Percentiles rank a stretch among this genome's conserved stretches.
These are phyloP conservation scores for Eulemur macaco DNA, from an alignment of 2,113 vertebrate genomes.

Conservation along the genomic window DNA sequence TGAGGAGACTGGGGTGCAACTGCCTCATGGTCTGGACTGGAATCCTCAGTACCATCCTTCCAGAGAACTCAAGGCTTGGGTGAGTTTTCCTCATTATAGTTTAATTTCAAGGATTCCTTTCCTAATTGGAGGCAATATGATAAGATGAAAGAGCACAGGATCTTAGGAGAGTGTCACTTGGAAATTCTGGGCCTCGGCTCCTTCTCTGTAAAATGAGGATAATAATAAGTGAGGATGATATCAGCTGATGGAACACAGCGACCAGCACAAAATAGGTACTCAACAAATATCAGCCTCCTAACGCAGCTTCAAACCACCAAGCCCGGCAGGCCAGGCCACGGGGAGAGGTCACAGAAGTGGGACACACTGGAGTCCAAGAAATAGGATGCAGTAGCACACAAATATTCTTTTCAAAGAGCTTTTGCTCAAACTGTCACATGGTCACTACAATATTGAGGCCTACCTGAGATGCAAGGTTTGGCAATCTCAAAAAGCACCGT, in stretches of 20 bases:
- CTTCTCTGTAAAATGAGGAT: neutral
- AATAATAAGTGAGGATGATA: neutral
- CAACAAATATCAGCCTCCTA: neutral
- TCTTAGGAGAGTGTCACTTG: neutral
- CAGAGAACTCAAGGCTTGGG: neutral
- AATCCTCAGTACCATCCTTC: neutral
- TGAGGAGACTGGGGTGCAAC: neutral
- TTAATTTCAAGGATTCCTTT: constrained; percentile 23
- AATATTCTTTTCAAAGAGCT: neutral
- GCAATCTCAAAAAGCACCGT: constrained; percentile 98
- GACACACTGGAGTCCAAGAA: neutral
- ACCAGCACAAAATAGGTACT: neutral
- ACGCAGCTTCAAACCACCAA: neutral
- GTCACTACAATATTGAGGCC: neutral
- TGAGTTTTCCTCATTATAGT: neutral
- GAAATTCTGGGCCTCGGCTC: neutral
- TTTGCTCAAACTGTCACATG: neutral
- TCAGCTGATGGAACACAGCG: neutral
- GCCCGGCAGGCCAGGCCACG: neutral
- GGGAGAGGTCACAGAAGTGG: accelerated
- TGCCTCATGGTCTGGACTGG: neutral
- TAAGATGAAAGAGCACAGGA: neutral
- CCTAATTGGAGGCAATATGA: neutral
- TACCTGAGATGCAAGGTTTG: constrained; percentile 94
- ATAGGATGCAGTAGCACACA: accelerated